Conservation (phyloP, 2,113 vertebrate genomes). For the Polypterus senegalus region DNA sequence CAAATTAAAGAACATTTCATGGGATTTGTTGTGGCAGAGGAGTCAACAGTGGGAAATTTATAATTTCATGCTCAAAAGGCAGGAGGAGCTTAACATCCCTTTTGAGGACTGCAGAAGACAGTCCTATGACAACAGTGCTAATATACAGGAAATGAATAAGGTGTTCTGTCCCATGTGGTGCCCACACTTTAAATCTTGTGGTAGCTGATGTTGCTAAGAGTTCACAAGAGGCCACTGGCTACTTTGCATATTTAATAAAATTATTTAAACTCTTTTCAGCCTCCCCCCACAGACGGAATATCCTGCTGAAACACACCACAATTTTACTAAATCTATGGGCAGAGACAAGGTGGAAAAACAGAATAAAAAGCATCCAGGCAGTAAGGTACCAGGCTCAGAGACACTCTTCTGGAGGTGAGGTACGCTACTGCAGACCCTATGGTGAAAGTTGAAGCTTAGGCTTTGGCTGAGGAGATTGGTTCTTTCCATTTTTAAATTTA, state of each 20-base stretch:
- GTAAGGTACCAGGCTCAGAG: slow-evolving; percentile 15
- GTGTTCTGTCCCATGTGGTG: slow-evolving; percentile 17
- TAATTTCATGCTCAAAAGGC: slow-evolving; percentile 8
- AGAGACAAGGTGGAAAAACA: slow-evolving; percentile 22
- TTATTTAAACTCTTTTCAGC: slow-evolving; percentile 17
- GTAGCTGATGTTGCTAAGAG: slow-evolving; percentile 16
- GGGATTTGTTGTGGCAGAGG: slow-evolving; percentile 13
- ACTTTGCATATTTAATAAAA: slow-evolving; percentile 15
- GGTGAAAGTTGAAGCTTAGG: slow-evolving; percentile 17
- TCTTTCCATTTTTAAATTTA: slow-evolving; percentile 19
- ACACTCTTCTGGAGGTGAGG: slow-evolving; percentile 18
- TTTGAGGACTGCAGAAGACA: slow-evolving; percentile 18
- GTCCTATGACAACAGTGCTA: slow-evolving; percentile 13
- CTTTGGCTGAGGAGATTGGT: slow-evolving; percentile 22
- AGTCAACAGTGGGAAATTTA: slow-evolving; percentile 10
- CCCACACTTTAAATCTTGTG: slow-evolving; percentile 18
- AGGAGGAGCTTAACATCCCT: slow-evolving; percentile 12
- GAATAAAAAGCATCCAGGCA: slow-evolving; percentile 15
- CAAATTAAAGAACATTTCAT: slow-evolving; percentile 12
- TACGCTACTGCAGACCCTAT: slow-evolving; percentile 11
- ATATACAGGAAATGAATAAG: slow-evolving; percentile 17
- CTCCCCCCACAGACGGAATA: slow-evolving; percentile 6
- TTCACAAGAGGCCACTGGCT: slow-evolving; percentile 14
- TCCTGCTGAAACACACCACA: slow-evolving; percentile 9
- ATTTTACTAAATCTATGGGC: slow-evolving; percentile 12